Base-by-base conservation (phyloP, 2,113 vertebrate genomes). In the Thunnus maccoyii region DNA sequence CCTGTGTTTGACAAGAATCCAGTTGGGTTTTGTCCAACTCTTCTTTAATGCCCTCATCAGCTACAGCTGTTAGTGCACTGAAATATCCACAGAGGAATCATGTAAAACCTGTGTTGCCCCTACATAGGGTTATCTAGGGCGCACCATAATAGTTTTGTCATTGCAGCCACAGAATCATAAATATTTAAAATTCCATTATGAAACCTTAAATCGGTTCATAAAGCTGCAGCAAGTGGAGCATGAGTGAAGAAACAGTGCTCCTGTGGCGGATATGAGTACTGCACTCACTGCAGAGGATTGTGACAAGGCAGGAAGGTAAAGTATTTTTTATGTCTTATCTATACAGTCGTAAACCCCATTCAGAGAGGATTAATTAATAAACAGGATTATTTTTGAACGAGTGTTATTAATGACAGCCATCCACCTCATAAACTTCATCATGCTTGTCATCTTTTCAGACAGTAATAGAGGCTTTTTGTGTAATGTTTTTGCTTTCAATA, bases 171-270 rank as follows among this genome's bases (percentile, higher is more conserved):
- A 30, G 82, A 65, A 36, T 72, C 61, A 85, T 88, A 69, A 77
- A 90, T 88, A 83, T 85, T 90, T 86, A 85, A 88, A 88, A 85
- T 87, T 83, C 76, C 82, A 85, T 87, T 81, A 87, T 83, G 52
- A 86, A 86, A 82, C 73, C 80, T 86, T 82, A 71, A 86, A 86
- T 82, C 62, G 67, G 77, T 85, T 86, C 72, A 79, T 84, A 74
- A 73, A 87, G 46, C 73, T 46, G 48, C 60, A 27, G 65, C 48
- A 83, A 83, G 73, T 77, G 68, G 64, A 76, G 71, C 46, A 14
- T 25, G 65, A 60, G 41, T 20, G 52, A 65, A 25, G 46, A 77
- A 74, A 41, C 72, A 27, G 32, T 62, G 55, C 70, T 50, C 20
- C 0, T 65, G 56, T 69, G 57, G 61, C 54, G 48, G 51, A 46